Evolutionary conservation across 2,888 invertebrate species (phyloP).

Genomic region (Yponomeuta plumbellus): DNA sequence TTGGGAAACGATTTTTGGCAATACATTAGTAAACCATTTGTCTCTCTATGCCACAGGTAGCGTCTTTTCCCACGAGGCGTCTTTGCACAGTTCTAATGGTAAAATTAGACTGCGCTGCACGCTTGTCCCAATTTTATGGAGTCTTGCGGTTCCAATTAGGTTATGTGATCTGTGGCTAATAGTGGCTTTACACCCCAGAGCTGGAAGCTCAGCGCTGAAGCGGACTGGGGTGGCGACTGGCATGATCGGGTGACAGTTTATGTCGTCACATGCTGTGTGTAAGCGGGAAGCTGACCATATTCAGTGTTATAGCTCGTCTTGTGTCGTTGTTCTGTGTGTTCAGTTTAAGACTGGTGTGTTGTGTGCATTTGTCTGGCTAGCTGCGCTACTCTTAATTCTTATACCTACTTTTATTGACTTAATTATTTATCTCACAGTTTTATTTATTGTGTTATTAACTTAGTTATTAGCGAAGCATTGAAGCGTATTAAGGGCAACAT

Average conservation of each 20-base stretch:
- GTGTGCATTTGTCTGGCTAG: slow-evolving; percentile 5
- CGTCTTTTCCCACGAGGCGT: too few species aligned
- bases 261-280: slow-evolving; percentile 15
- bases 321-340: not conserved
- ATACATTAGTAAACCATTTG: too few species aligned
- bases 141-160: not conserved
- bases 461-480: slow-evolving; percentile 54
- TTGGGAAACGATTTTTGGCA: too few species aligned
- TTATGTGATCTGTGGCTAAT: slow-evolving; percentile 31
- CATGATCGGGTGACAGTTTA: not conserved
- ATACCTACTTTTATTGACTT: not conserved
- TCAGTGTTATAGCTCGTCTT: not conserved
- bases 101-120: not conserved
- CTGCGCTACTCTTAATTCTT: not conserved
- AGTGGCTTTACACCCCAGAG: slow-evolving; percentile 41
- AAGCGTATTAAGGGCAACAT: slow-evolving; percentile 56
- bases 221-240: slow-evolving; percentile 33
- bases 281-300: slow-evolving; percentile 41
- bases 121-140: not conserved
- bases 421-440: not conserved
- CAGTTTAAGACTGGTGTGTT: slow-evolving; percentile 5
- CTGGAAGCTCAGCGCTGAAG: slow-evolving; percentile 51
- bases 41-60: too few species aligned
- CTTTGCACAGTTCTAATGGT: not conserved
- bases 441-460: slow-evolving; percentile 5